Percentiles rank a stretch among this genome's conserved stretches.
phyloP scores from a whole-genome alignment of 30 jellyfish, hydroid and myxozoan genomes.

The Mastigias papua region DNA sequence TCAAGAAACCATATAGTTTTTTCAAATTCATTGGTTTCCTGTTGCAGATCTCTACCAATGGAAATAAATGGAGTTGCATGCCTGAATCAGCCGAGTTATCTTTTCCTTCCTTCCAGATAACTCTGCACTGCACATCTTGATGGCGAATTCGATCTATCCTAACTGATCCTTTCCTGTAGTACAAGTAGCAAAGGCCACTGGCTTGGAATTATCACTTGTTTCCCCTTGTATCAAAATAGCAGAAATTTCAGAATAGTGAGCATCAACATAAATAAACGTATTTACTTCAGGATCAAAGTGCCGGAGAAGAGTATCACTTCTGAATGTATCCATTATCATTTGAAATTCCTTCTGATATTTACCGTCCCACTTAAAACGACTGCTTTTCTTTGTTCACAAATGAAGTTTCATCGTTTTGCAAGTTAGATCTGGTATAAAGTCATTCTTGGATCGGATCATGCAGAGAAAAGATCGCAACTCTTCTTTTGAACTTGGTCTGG shows the following conservation, averaged over 20 bases:
- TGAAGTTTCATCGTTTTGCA: constrained; percentile 35
- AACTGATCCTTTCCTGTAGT: constrained; percentile 63
- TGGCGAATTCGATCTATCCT: constrained; percentile 62
- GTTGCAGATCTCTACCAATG: not conserved
- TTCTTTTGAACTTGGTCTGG: constrained; percentile 39
- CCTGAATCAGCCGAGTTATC: no score
- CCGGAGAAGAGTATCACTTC: no score
- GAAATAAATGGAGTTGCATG: constrained; percentile 43
- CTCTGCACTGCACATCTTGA: constrained; percentile 42
- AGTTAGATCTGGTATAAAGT: constrained; percentile 61
- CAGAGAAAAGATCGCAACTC: constrained; percentile 57
- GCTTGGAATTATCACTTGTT: constrained; percentile 16
- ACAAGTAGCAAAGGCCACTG: constrained; percentile 61
- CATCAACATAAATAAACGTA: no score
- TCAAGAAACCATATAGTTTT: constrained; percentile 66
- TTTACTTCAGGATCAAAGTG: no score
- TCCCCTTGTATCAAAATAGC: constrained; percentile 38
- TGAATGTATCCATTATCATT: constrained; percentile 16
- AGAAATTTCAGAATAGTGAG: no score
- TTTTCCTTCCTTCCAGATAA: constrained; percentile 40
- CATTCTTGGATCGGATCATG: constrained; percentile 68
- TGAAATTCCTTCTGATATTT: constrained; percentile 30
- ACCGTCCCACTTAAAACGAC: constrained; percentile 15
- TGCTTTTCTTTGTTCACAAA: constrained; percentile 28
- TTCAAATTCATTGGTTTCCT: constrained; percentile 48